These are phyloP conservation scores for Gymnoscopelus microlampas DNA, from an alignment of 2,797 vertebrate species.

Conservation along the genomic window DNA sequence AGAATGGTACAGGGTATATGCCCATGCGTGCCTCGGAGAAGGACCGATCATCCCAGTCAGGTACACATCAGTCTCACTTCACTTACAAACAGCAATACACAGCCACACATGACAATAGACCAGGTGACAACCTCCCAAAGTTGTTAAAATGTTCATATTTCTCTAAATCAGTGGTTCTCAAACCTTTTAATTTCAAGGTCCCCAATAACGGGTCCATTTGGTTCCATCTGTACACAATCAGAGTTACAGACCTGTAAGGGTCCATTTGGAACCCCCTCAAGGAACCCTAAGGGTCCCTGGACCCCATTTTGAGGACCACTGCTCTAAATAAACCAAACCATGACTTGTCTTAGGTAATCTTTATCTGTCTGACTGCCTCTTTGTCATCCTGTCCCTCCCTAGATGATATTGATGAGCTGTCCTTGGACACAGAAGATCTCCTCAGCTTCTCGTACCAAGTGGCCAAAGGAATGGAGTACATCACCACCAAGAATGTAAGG, in stretches of 20 bases:
- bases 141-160: background rate
- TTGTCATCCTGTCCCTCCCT: background rate
- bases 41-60: constrained; percentile 76
- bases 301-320: too few relatives aligned
- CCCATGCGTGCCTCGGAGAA: constrained; percentile 90
- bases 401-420: constrained; percentile 79
- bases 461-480: constrained; percentile 98
- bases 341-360: background rate
- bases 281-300: too few relatives aligned
- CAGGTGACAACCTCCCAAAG: background rate
- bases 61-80: constrained; percentile 49
- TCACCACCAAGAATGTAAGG: constrained; percentile 92
- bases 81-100: background rate
- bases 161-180: too few relatives aligned
- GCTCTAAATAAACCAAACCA: too few relatives aligned
- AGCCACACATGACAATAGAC: background rate
- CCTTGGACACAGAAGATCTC: constrained; percentile 88
- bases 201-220: too few relatives aligned
- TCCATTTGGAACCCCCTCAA: too few relatives aligned
- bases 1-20: constrained; percentile 85
- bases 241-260: too few relatives aligned
- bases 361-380: background rate
- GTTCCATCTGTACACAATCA: too few relatives aligned
- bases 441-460: constrained; percentile 97
- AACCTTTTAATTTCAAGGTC: too few relatives aligned